A percentile compares a stretch with the other conserved stretches of the same genome.
phyloP scores from a whole-genome alignment of 1,140 invertebrate genomes.

The Argopecten irradians region DNA sequence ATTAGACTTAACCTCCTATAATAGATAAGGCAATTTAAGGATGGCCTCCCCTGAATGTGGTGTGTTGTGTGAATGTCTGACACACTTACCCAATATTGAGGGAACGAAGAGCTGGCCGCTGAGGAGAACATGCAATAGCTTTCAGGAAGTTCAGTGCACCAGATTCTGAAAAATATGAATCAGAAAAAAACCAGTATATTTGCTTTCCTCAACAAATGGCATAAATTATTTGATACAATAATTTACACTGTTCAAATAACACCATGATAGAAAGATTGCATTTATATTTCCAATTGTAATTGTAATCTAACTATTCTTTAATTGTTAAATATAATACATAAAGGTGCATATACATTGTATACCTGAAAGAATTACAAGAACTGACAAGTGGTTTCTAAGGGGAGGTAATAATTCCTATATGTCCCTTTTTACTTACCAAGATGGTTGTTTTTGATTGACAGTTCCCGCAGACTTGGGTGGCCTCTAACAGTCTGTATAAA shows the following conservation, averaged over 20 bases:
- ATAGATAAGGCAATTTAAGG: too few relatives aligned
- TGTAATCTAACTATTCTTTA: not conserved
- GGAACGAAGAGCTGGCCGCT: not conserved
- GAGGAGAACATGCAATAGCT: not conserved
- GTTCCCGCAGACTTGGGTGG: constrained; percentile 33
- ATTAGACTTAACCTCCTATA: too few relatives aligned
- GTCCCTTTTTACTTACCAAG: constrained; percentile 29
- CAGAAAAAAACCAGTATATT: too few relatives aligned
- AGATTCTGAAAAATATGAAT: constrained; percentile 6
- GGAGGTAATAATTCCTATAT: too few relatives aligned
- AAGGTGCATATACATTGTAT: too few relatives aligned
- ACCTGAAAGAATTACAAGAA: too few relatives aligned
- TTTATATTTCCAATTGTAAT: not conserved
- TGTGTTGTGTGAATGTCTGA: not conserved
- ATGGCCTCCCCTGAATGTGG: too few relatives aligned
- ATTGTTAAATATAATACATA: not conserved
- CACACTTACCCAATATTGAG: constrained; percentile 3
- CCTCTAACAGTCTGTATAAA: constrained; percentile 26
- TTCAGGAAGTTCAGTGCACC: not conserved
- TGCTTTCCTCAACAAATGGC: too few relatives aligned
- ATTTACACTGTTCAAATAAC: too few relatives aligned
- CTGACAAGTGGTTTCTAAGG: too few relatives aligned
- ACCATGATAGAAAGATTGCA: not conserved
- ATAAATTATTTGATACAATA: too few relatives aligned
- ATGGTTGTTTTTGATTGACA: constrained; percentile 38